These are phyloP conservation scores for Sinohyriopsis cumingii DNA, from an alignment of 2,888 invertebrate species.

Conservation along the genomic window DNA sequence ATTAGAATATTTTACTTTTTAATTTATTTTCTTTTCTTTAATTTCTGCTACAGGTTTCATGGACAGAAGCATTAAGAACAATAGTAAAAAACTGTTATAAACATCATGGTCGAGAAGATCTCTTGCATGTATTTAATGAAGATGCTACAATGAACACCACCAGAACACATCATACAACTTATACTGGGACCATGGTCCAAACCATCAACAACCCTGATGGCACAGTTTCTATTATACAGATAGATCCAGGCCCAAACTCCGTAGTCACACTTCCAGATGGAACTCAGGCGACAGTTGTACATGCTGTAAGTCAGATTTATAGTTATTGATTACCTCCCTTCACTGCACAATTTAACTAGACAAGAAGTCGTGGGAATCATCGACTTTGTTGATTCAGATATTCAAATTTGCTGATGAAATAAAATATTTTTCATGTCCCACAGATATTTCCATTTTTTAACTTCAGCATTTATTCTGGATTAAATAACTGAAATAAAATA, in stretches of 20 bases:
- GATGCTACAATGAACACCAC: conserved; percentile 20
- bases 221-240: conserved; percentile 94
- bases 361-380: too few relatives aligned
- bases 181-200: conserved; percentile 88
- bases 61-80: conserved; percentile 96
- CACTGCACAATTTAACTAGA: too few relatives aligned
- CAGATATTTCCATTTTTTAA: too few relatives aligned
- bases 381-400: too few relatives aligned
- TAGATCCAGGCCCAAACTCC: conserved; percentile 60
- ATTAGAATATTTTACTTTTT: too few relatives aligned
- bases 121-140: conserved; percentile 93
- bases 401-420: too few relatives aligned
- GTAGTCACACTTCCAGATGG: conserved; percentile 96
- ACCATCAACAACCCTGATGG: conserved; percentile 98
- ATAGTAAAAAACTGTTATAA: conserved; percentile 99
- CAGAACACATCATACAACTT: conserved; percentile 25
- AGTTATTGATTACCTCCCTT: too few relatives aligned
- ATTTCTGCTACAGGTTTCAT: conserved; percentile 84
- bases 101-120: conserved; percentile 95
- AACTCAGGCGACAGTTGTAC: conserved; percentile 93
- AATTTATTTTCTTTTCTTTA: not conserved
- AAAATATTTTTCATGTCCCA: too few relatives aligned
- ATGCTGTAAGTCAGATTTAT: conserved; percentile 69
- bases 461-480: too few relatives aligned
- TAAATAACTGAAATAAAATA: too few relatives aligned